Conservation (phyloP, 2,113 vertebrate genomes). For the Amazona vittata region DNA sequence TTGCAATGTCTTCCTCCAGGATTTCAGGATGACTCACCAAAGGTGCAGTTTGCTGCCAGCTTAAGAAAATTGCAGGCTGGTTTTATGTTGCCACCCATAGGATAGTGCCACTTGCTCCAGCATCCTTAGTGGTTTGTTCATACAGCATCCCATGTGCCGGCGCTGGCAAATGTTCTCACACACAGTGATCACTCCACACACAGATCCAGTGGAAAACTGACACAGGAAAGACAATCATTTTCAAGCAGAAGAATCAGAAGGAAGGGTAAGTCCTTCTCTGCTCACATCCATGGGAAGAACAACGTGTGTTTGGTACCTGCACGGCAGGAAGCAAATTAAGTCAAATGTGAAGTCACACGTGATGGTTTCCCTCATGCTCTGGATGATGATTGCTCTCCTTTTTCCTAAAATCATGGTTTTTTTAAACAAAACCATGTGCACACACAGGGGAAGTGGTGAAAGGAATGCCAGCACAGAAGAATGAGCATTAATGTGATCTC, state of each 20-base stretch:
- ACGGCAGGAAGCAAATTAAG: fast-evolving
- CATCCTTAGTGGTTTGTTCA: not conserved
- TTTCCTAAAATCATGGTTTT: not conserved
- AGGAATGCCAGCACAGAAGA: not conserved
- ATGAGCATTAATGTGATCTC: not conserved
- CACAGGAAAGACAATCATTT: not conserved
- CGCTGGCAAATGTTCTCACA: not conserved
- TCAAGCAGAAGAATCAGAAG: not conserved
- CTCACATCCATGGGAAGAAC: not conserved
- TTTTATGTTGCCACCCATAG: not conserved
- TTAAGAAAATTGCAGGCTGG: not conserved
- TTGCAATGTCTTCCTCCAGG: not conserved
- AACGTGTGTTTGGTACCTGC: not conserved
- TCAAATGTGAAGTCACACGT: not conserved
- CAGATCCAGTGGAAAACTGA: not conserved
- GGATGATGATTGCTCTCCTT: not conserved
- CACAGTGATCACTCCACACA: not conserved
- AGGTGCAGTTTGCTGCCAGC: not conserved
- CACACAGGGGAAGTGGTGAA: not conserved
- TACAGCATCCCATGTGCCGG: fast-evolving
- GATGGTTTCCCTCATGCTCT: not conserved
- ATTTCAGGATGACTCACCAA: not conserved
- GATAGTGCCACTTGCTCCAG: not conserved
- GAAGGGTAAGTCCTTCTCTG: not conserved
- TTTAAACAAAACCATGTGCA: not conserved